A percentile compares a stretch with the other conserved stretches of the same genome.
Evolutionary conservation across 2,888 invertebrate species (phyloP).

Genomic region (Andrena chrysosceles): DNA sequence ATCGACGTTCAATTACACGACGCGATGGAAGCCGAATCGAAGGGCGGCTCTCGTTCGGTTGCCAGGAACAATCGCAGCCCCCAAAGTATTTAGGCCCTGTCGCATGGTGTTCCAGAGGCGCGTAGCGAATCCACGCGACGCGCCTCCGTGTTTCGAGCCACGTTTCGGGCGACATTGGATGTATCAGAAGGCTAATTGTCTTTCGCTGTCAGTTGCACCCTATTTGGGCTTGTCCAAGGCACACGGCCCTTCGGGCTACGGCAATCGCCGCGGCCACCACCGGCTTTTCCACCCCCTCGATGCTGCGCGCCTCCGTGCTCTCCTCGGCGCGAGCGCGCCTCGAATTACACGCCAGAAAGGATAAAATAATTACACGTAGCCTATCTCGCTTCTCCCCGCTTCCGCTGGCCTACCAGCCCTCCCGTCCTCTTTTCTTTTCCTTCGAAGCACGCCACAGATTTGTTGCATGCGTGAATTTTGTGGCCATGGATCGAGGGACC

Average conservation of each 20-base stretch:
- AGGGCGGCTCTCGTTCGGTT: conserved; percentile 38
- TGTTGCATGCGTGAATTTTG: conserved; percentile 24
- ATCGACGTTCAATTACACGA: conserved; percentile 57
- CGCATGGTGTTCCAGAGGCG: conserved; percentile 42
- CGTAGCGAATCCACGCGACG: conserved; percentile 57
- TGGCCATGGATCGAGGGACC: background rate
- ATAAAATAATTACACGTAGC: conserved; percentile 84
- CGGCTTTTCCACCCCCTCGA: conserved; percentile 50
- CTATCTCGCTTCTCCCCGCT: conserved; percentile 30
- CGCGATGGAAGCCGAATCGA: conserved; percentile 27
- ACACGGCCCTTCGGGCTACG: conserved; percentile 82
- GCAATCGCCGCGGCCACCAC: conserved; percentile 44
- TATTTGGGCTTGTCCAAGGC: conserved; percentile 83
- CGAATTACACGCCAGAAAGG: conserved; percentile 84
- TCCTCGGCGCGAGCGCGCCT: conserved; percentile 70
- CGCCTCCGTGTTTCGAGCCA: conserved; percentile 48
- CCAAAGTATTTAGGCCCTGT: conserved; percentile 11
- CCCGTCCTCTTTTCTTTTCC: background rate
- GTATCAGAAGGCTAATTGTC: conserved; percentile 85
- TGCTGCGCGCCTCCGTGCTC: conserved; percentile 63
- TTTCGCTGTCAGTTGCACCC: conserved; percentile 85
- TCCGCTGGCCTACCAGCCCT: background rate
- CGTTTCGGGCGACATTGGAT: conserved; percentile 72
- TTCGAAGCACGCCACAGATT: background rate
- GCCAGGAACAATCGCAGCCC: conserved; percentile 50